Evolutionary conservation across 2,888 invertebrate species (phyloP).

Genomic region (Entomobrya multifasciata): DNA sequence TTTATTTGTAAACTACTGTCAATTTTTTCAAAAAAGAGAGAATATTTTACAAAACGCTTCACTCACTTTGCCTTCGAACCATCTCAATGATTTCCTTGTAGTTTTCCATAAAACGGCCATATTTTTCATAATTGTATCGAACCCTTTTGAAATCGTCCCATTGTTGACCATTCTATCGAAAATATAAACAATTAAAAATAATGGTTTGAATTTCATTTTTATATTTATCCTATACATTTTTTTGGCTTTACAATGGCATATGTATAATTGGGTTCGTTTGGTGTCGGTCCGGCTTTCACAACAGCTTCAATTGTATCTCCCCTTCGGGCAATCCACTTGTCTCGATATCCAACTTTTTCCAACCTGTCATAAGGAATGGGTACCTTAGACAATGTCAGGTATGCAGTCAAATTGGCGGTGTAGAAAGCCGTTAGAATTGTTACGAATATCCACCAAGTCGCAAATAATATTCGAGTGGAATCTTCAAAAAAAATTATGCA

Average conservation of each 20-base stretch:
- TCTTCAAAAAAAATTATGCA: slow-evolving; percentile 85
- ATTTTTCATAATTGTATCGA: slow-evolving; percentile 72
- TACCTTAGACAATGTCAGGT: slow-evolving; percentile 91
- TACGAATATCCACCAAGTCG: slow-evolving; percentile 96
- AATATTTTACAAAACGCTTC: background rate
- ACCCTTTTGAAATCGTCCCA: slow-evolving; percentile 78
- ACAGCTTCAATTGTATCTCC: slow-evolving; percentile 87
- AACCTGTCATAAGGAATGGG: slow-evolving; percentile 87
- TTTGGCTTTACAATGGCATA: slow-evolving; percentile 61
- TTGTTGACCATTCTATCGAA: slow-evolving; percentile 58
- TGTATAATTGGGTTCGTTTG: slow-evolving; percentile 42
- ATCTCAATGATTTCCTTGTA: slow-evolving; percentile 76
- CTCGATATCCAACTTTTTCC: slow-evolving; percentile 77
- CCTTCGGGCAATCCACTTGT: slow-evolving; percentile 86
- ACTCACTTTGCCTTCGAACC: slow-evolving; percentile 76
- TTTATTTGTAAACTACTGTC: too few relatives aligned
- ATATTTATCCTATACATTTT: background rate
- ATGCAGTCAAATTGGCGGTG: slow-evolving; percentile 94
- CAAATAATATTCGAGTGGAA: slow-evolving; percentile 90
- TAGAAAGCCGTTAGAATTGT: slow-evolving; percentile 93
- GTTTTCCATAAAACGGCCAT: slow-evolving; percentile 75
- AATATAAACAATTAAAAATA: too few relatives aligned
- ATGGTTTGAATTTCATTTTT: too few relatives aligned
- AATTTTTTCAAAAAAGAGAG: background rate
- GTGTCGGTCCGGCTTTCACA: slow-evolving; percentile 81